phyloP scores from a whole-genome alignment of 2,888 invertebrate genomes.

The Dasypogon diadema region DNA sequence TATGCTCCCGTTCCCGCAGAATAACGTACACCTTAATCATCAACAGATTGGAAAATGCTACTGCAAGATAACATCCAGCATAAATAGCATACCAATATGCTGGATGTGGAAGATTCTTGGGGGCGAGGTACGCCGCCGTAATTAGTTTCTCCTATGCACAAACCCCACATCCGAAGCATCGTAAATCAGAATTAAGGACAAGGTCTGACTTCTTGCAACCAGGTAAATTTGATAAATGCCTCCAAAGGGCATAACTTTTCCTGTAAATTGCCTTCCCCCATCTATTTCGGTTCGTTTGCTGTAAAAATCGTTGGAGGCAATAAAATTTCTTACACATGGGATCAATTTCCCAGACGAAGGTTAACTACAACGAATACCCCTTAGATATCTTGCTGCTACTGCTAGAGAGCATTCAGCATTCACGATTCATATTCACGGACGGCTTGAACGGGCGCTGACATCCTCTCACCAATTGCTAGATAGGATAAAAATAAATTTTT shows the following conservation, averaged over 20 bases:
- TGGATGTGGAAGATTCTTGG: too few species aligned
- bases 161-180: neutral
- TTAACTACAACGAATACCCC: neutral
- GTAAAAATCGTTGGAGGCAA: slow-evolving; percentile 28
- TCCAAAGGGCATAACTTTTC: slow-evolving; percentile 8
- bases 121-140: neutral
- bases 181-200: slow-evolving; percentile 8
- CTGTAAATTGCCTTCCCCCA: slow-evolving; percentile 22
- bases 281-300: slow-evolving; percentile 39
- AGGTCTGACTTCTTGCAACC: neutral
- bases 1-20: too few species aligned
- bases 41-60: too few species aligned
- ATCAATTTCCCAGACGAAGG: too few species aligned
- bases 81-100: too few species aligned
- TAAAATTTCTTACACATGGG: slow-evolving; percentile 33
- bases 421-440: slow-evolving; percentile 28
- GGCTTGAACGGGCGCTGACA: slow-evolving; percentile 8
- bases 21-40: too few species aligned
- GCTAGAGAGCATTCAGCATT: slow-evolving; percentile 10
- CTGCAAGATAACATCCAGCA: too few species aligned
- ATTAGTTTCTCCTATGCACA: neutral
- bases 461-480: neutral
- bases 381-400: neutral
- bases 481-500: slow-evolving; percentile 41
- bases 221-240: slow-evolving; percentile 7